Conservation (phyloP, 2,888 invertebrate genomes). For the Lycia hirtaria region DNA sequence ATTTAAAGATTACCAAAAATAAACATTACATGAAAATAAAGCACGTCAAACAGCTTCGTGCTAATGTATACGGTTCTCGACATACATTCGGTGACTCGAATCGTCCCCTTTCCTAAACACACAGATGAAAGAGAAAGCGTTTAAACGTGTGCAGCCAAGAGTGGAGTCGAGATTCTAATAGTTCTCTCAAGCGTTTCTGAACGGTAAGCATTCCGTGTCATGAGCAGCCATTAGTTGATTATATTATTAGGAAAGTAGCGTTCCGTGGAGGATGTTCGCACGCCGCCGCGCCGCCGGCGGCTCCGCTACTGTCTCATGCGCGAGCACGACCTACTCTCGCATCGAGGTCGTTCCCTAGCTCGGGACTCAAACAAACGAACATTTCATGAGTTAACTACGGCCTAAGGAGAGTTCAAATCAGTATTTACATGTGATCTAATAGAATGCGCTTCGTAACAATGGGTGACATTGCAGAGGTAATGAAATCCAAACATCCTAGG, state of each 20-base stretch:
- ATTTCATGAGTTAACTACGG: conserved; percentile 63
- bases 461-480: conserved; percentile 79
- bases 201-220: conserved; percentile 82
- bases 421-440: conserved; percentile 82
- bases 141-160: conserved; percentile 83
- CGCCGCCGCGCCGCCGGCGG: conserved; percentile 58
- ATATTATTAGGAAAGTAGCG: conserved; percentile 65
- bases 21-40: conserved; percentile 80
- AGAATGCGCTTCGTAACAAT: conserved; percentile 82
- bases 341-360: conserved; percentile 59
- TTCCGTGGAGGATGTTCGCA: conserved; percentile 61
- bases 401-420: conserved; percentile 70
- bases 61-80: conserved; percentile 77
- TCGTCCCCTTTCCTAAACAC: conserved; percentile 78
- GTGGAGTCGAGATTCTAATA: conserved; percentile 83
- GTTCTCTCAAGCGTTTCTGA: conserved; percentile 79
- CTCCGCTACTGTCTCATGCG: conserved; percentile 59
- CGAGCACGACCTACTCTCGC: conserved; percentile 63
- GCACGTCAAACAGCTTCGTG: conserved; percentile 85
- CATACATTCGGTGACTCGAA: conserved; percentile 64
- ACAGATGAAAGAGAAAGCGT: conserved; percentile 83
- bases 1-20: conserved; percentile 71
- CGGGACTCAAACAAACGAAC: conserved; percentile 56
- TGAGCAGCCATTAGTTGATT: conserved; percentile 77
- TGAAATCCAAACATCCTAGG: conserved; percentile 77